These are phyloP conservation scores for Actinia equina DNA, from an alignment of 64 coral and sea anemone species.

Conservation along the genomic window DNA sequence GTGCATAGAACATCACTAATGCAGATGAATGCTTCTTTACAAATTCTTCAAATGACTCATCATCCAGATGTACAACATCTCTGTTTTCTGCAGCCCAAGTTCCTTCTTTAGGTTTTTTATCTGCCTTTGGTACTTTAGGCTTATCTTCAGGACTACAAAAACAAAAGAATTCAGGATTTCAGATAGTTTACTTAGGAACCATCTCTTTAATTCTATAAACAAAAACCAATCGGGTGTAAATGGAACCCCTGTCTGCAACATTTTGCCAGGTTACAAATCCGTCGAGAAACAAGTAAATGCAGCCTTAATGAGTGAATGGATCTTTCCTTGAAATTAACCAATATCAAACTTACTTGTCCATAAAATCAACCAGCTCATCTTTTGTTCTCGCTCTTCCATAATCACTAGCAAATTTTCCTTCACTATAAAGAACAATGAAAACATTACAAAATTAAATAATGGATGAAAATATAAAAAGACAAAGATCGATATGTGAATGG, in stretches of 20 bases:
- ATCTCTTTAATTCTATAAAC: no score
- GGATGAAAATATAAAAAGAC: no score
- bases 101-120: slow-evolving; percentile 37
- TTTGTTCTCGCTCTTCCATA: slow-evolving; percentile 59
- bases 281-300: no score
- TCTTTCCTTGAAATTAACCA: no score
- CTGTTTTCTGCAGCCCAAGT: slow-evolving; percentile 60
- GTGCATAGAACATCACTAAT: slow-evolving; percentile 82
- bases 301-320: no score
- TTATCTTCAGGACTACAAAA: not conserved
- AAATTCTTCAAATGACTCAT: slow-evolving; percentile 52
- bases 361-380: slow-evolving; percentile 70
- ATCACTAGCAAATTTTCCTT: slow-evolving; percentile 50
- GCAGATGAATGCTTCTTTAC: slow-evolving; percentile 54
- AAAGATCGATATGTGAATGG: no score
- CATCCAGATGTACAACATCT: slow-evolving; percentile 61
- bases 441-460: not conserved
- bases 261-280: no score
- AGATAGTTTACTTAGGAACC: not conserved
- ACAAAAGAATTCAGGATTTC: not conserved
- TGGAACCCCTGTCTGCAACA: no score
- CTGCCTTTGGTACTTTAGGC: not conserved
- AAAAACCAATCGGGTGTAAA: no score
- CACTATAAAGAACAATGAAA: slow-evolving; percentile 25
- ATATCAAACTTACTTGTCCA: slow-evolving; percentile 46